Percentiles rank a stretch among this genome's conserved stretches.
Evolutionary conservation across 2,113 vertebrate species (phyloP).

Genomic region (Panthera uncia): DNA sequence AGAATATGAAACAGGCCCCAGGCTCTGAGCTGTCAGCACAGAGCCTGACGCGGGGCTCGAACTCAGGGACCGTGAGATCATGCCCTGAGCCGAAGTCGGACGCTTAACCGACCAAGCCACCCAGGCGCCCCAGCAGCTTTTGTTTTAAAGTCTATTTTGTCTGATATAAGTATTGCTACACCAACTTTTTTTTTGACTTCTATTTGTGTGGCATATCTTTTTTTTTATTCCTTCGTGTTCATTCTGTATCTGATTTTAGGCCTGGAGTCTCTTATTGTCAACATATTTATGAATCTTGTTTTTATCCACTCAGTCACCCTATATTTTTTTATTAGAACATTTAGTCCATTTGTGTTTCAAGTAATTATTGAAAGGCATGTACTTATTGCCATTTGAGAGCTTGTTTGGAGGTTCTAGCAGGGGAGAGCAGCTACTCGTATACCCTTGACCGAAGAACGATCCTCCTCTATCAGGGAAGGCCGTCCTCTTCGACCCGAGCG

Average conservation of each 20-base stretch:
- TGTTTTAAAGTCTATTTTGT: neutral
- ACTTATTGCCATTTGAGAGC: neutral
- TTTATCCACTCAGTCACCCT: neutral
- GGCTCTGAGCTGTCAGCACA: too few relatives aligned
- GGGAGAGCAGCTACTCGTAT: too few relatives aligned
- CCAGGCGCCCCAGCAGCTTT: neutral
- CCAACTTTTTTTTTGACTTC: neutral
- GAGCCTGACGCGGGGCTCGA: too few relatives aligned
- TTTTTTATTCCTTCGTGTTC: neutral
- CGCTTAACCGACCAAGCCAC: too few relatives aligned
- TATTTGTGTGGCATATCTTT: neutral
- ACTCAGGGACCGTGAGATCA: too few relatives aligned
- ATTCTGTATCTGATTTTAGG: neutral
- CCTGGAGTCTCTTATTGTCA: neutral
- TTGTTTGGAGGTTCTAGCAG: too few relatives aligned
- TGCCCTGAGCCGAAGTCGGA: too few relatives aligned
- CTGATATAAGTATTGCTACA: neutral
- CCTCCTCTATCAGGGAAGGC: too few relatives aligned
- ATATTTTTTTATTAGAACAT: neutral
- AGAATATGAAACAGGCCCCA: too few relatives aligned
- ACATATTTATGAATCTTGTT: neutral
- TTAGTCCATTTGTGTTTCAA: neutral
- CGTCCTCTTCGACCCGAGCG: rapidly evolving
- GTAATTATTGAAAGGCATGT: neutral
- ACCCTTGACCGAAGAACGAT: too few relatives aligned